Evolutionary conservation across 2,113 vertebrate species (phyloP).

Genomic region (Thunnus thynnus): DNA sequence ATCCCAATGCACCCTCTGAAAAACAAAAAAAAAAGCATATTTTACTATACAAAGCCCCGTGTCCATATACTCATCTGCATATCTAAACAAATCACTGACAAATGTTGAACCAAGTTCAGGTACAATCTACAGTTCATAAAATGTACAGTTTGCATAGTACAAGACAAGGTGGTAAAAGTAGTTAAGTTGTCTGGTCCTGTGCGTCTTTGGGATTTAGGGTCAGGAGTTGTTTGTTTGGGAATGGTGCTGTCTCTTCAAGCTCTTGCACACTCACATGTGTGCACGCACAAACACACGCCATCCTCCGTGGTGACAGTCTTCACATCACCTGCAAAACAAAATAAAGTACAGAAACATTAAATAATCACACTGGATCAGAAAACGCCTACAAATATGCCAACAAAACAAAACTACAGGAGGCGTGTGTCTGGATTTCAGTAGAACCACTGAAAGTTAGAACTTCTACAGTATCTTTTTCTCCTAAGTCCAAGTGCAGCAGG

Average conservation of each 20-base stretch:
- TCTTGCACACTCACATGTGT: not conserved
- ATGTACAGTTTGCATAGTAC: slow-evolving; percentile 99
- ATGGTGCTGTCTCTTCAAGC: slow-evolving; percentile 45
- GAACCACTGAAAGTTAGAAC: not conserved
- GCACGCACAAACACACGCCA: not conserved
- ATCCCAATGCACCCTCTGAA: slow-evolving; percentile 53
- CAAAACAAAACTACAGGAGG: not conserved
- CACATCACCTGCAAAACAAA: slow-evolving; percentile 82
- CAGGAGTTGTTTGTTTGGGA: slow-evolving; percentile 54
- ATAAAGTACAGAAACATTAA: slow-evolving; percentile 2
- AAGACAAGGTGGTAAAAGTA: slow-evolving; percentile 83
- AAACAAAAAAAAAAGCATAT: slow-evolving; percentile 50
- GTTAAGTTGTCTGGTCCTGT: slow-evolving; percentile 87
- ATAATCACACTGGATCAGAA: not conserved
- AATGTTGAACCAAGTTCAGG: slow-evolving; percentile 84
- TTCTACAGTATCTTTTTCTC: not conserved
- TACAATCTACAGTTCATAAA: slow-evolving; percentile 90
- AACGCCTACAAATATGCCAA: not conserved
- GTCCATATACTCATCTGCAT: slow-evolving; percentile 81
- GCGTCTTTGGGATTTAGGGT: slow-evolving; percentile 92
- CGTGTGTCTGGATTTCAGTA: not conserved
- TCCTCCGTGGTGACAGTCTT: slow-evolving; percentile 51
- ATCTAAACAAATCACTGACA: slow-evolving; percentile 91
- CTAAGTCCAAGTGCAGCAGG: slow-evolving; percentile 4
- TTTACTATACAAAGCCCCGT: slow-evolving; percentile 86